Percentiles rank a stretch among this genome's conserved stretches.
Conservation (phyloP, 2,113 vertebrate genomes). For the Cettia cetti region DNA sequence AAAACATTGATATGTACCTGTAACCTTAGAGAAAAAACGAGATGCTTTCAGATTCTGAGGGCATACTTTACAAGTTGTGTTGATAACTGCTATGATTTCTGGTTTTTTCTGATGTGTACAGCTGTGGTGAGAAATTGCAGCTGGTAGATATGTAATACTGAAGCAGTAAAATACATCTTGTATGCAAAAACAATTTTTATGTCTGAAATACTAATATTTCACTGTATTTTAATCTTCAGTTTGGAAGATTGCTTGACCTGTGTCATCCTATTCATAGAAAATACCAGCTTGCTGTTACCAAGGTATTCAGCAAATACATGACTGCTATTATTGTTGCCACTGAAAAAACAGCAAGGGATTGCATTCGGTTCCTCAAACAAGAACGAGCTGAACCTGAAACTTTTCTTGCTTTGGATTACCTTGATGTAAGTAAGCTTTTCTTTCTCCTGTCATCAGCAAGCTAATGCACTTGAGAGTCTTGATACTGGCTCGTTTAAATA, state of each 20-base stretch:
- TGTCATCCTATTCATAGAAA: constrained; percentile 95
- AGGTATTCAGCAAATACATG: constrained; percentile 87
- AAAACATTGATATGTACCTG: not conserved
- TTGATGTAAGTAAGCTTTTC: constrained; percentile 78
- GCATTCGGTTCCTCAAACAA: constrained; percentile 87
- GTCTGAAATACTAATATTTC: not conserved
- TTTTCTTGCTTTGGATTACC: constrained; percentile 91
- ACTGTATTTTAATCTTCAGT: constrained; percentile 68
- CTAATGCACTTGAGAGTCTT: not conserved
- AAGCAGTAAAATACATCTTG: not conserved
- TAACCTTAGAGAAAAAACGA: not conserved
- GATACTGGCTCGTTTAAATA: not conserved
- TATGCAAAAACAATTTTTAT: not conserved
- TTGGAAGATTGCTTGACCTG: constrained; percentile 87
- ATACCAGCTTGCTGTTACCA: constrained; percentile 92
- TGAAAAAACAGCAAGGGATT: constrained; percentile 86
- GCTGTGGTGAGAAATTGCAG: not conserved
- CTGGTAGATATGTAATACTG: not conserved
- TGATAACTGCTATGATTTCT: not conserved
- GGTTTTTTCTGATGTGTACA: not conserved
- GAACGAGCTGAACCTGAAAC: constrained; percentile 90
- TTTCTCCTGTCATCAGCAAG: not conserved
- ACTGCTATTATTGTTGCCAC: constrained; percentile 87
- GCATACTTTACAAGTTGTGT: not conserved
- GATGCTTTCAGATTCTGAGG: not conserved